These are phyloP conservation scores for Pteronura brasiliensis DNA, from an alignment of 2,113 vertebrate species.

Conservation along the genomic window DNA sequence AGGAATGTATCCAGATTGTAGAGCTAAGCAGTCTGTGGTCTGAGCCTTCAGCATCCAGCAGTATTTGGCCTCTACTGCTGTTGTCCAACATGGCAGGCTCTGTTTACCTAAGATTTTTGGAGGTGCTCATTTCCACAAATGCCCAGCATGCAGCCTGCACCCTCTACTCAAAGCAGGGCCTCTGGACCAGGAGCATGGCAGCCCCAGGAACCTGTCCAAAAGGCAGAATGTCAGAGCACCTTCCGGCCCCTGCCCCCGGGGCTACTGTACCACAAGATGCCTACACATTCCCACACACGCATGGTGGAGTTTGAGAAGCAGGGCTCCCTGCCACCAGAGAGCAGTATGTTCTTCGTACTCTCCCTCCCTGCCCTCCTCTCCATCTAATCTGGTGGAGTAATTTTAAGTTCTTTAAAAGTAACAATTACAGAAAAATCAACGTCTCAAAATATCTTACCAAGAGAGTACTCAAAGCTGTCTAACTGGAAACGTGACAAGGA, in stretches of 20 bases:
- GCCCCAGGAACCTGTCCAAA: neutral
- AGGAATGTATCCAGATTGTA: fast-evolving
- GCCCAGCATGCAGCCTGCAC: neutral
- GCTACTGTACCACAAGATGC: too few species aligned
- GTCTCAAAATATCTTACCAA: neutral
- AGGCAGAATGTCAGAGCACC: neutral
- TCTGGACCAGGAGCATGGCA: neutral
- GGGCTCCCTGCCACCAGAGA: neutral
- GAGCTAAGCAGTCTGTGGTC: neutral
- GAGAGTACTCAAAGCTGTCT: neutral
- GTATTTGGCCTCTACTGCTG: neutral
- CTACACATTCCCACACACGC: too few species aligned
- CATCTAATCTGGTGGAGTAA: neutral
- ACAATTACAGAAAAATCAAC: neutral
- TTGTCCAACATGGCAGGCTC: neutral
- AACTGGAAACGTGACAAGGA: neutral
- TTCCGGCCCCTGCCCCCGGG: fast-evolving
- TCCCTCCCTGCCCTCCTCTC: neutral
- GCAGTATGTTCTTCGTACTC: fast-evolving
- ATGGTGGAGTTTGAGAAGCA: neutral
- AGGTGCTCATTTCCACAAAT: neutral
- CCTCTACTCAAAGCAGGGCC: neutral
- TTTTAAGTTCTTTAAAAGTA: neutral
- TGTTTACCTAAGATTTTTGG: neutral
- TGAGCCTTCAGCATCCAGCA: neutral